These are phyloP conservation scores for Temnothorax ravouxi DNA, from an alignment of 2,888 invertebrate species.

Conservation along the genomic window DNA sequence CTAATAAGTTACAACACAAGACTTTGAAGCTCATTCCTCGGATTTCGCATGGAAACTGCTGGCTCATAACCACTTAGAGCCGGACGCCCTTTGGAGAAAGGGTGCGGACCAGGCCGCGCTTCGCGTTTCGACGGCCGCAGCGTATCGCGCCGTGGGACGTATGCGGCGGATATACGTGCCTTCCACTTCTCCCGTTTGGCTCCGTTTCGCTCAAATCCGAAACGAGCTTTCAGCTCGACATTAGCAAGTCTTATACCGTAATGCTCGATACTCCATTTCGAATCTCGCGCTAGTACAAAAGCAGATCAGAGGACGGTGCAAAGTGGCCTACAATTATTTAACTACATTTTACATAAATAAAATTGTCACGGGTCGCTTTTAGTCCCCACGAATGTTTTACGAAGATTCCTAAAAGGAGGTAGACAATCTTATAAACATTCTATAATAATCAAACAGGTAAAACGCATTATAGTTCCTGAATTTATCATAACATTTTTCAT, in stretches of 20 bases:
- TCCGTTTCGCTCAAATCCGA: conserved; percentile 53
- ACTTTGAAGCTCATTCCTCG: conserved; percentile 62
- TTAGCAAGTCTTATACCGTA: conserved; percentile 74
- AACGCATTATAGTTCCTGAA: background rate
- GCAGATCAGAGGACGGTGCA: conserved; percentile 24
- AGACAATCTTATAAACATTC: background rate
- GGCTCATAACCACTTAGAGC: conserved; percentile 60
- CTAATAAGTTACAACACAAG: conserved; percentile 59
- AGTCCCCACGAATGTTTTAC: background rate
- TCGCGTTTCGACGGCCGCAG: conserved; percentile 44
- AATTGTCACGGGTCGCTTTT: background rate
- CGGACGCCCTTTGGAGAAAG: conserved; percentile 42
- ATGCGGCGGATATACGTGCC: conserved; percentile 31
- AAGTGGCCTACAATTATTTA: conserved; percentile 44
- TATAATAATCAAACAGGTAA: background rate
- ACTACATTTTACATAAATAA: conserved; percentile 29
- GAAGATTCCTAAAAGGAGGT: background rate
- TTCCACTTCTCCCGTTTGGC: conserved; percentile 31
- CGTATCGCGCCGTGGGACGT: conserved; percentile 17
- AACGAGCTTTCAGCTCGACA: conserved; percentile 58
- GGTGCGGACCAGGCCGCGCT: conserved; percentile 50
- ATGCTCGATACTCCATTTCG: conserved; percentile 68
- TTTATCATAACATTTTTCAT: background rate
- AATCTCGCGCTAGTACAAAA: conserved; percentile 39
- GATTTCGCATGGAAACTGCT: conserved; percentile 41